phyloP scores from a whole-genome alignment of 2,797 vertebrate genomes.

The Pantherophis vulpinus region DNA sequence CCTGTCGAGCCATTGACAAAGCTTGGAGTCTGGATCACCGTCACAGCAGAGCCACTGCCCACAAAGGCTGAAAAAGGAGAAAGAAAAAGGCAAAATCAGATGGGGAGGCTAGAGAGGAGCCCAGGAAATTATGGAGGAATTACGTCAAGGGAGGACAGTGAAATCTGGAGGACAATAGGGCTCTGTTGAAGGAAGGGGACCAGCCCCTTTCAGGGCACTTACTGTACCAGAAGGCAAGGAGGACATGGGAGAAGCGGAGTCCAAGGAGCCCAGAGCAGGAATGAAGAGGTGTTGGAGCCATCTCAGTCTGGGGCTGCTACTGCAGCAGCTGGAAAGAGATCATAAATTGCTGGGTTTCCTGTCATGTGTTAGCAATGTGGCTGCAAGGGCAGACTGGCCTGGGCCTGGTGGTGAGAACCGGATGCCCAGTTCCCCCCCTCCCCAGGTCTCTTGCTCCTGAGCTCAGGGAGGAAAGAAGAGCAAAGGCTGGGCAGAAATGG shows the following conservation, averaged over 20 bases:
- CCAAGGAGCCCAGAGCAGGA: neutral
- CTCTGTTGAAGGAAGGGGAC: neutral
- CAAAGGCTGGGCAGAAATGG: neutral
- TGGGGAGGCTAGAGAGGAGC: neutral
- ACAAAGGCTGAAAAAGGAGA: neutral
- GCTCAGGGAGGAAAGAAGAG: neutral
- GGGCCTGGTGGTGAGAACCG: neutral
- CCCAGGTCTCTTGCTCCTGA: no score
- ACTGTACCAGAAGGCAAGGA: neutral
- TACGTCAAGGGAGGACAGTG: neutral
- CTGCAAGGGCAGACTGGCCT: neutral
- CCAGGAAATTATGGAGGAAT: neutral
- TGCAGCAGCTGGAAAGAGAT: neutral
- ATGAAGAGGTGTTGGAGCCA: neutral
- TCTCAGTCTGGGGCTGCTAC: neutral
- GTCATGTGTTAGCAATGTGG: neutral
- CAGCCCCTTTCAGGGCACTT: neutral
- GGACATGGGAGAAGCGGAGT: no score
- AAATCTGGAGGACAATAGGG: neutral
- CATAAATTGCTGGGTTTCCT: neutral
- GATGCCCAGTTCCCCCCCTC: neutral
- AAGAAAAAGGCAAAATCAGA: neutral
- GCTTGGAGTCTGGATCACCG: neutral
- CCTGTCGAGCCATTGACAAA: neutral
- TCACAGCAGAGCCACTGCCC: neutral